These are phyloP conservation scores for Protodeltote pygarga DNA, from an alignment of 2,888 invertebrate genomes.

Conservation along the genomic window DNA sequence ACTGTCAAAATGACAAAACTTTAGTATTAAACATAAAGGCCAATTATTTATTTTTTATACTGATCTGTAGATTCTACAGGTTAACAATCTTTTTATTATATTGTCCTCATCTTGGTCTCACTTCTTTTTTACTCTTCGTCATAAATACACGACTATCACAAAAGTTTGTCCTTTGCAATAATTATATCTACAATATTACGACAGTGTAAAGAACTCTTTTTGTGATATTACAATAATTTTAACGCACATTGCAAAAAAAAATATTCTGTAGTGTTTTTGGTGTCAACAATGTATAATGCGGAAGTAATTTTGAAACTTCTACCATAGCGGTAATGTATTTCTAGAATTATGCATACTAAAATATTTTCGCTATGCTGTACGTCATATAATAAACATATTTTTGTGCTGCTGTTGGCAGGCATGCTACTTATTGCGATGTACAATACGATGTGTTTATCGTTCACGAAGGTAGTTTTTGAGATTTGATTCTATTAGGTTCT, in stretches of 20 bases:
- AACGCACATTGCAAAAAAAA: constrained; percentile 16
- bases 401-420: not conserved
- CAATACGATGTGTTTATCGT: no score
- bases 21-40: constrained; percentile 3
- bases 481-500: no score
- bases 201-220: not conserved
- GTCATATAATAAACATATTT: not conserved
- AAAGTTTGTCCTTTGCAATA: no score
- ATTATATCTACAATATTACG: not conserved
- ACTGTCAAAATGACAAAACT: constrained; percentile 10
- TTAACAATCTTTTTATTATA: constrained; percentile 11
- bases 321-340: constrained; percentile 20
- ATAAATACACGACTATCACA: no score
- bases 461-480: no score
- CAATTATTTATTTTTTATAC: constrained; percentile 1
- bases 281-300: constrained; percentile 10
- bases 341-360: constrained; percentile 6
- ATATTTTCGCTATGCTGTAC: constrained; percentile 7
- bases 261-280: constrained; percentile 22
- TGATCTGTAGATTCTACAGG: not conserved
- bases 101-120: no score
- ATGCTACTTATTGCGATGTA: no score
- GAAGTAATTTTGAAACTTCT: constrained; percentile 20
- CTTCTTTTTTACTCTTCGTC: no score
- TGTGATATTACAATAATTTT: constrained; percentile 8